These are phyloP conservation scores for Axinella damicornis DNA, from an alignment of 37 sponge, comb jelly and placozoan species.

Conservation along the genomic window DNA sequence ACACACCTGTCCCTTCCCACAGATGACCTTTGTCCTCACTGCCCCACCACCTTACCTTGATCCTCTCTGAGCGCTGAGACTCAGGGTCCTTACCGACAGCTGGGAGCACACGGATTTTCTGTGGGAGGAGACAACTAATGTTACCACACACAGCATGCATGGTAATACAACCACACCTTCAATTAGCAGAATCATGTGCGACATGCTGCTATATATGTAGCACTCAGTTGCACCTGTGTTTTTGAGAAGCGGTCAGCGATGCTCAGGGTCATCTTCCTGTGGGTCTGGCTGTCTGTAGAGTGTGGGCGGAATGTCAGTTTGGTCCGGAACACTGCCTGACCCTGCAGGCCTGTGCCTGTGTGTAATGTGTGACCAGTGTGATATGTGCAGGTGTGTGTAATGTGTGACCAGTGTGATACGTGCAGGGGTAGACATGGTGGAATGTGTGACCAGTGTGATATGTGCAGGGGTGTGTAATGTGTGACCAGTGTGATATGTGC, in stretches of 20 bases:
- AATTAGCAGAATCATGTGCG: neutral
- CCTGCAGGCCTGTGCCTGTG: conserved; percentile 92
- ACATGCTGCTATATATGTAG: too few species aligned
- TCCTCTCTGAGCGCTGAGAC: conserved; percentile 74
- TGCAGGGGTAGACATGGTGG: too few species aligned
- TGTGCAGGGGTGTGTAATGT: too few species aligned
- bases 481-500: neutral
- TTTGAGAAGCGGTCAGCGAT: conserved; percentile 95
- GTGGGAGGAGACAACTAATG: neutral
- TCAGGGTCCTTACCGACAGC: conserved; percentile 96
- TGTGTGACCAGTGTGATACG: neutral
- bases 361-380: neutral
- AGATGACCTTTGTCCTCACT: too few species aligned
- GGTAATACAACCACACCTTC: neutral
- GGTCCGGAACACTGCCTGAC: conserved; percentile 88
- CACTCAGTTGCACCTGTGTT: conserved; percentile 81
- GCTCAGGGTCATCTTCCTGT: conserved; percentile 95
- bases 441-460: too few species aligned
- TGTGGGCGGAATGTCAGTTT: conserved; percentile 93
- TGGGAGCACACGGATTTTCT: conserved; percentile 95
- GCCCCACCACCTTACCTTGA: conserved; percentile 72
- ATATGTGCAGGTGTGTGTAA: neutral
- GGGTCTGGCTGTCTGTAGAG: conserved; percentile 97
- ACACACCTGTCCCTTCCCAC: too few species aligned
- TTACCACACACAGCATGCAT: neutral